phyloP scores from a whole-genome alignment of 2,888 invertebrate genomes.

The Myopa tessellatipennis region DNA sequence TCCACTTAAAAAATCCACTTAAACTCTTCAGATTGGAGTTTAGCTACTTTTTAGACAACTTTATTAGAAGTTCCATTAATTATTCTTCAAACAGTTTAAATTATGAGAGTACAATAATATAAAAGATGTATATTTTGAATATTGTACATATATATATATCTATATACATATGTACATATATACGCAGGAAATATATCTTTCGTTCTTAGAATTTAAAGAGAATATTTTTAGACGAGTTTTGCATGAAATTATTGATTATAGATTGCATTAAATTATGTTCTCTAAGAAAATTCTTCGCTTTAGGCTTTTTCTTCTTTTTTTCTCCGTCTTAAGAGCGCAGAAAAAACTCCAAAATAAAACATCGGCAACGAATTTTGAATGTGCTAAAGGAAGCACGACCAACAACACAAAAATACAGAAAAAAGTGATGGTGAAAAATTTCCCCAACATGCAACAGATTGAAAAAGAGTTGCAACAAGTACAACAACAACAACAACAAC shows the following conservation, averaged over 20 bases:
- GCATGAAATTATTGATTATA: too few species aligned
- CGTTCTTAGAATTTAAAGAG: neutral
- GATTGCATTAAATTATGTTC: neutral
- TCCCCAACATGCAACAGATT: slow-evolving; percentile 50
- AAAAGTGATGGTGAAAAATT: neutral
- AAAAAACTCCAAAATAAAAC: neutral
- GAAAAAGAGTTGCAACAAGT: slow-evolving; percentile 48
- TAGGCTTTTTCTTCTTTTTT: too few species aligned
- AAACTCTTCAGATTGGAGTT: too few species aligned
- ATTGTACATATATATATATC: too few species aligned
- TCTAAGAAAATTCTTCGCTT: too few species aligned
- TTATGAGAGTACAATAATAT: too few species aligned
- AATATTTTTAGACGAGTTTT: neutral
- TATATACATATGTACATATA: neutral
- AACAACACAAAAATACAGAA: slow-evolving; percentile 1
- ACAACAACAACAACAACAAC: slow-evolving; percentile 25
- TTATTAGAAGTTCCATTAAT: too few species aligned
- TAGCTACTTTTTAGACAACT: too few species aligned
- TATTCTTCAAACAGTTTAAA: too few species aligned
- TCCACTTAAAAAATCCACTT: too few species aligned
- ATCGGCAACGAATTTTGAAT: neutral
- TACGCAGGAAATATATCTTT: neutral
- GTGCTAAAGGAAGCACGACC: neutral
- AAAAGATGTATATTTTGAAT: too few species aligned
- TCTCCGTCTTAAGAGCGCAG: neutral